Base-by-base conservation (phyloP, 2,797 vertebrate species). In the Pyrocephalus nanus region DNA sequence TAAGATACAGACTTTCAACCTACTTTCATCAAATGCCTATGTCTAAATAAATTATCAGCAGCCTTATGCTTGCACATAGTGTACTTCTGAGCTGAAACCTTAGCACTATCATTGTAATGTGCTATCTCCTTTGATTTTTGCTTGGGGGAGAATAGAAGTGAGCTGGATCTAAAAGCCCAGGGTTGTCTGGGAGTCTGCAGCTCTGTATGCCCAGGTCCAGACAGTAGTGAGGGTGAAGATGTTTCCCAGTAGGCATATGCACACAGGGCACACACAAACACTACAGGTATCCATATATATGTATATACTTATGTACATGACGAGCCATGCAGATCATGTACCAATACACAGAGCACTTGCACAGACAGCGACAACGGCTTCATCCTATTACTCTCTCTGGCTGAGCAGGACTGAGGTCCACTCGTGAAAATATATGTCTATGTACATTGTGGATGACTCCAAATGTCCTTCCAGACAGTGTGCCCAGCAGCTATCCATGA, bases 121-220 rank as follows among this genome's bases (percentile, higher is more conserved):
- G 30, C 67, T 22, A 27, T 66, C 36, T 50, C 9, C 34, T 76
- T 83, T 53, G n/a, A 1, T 12, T 80, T 84, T 84, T 43, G 2
- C 65, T 71, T 1, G 1, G n/a, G 11, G 22, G 22, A 58, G 50
- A 58, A 27, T 57, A 34, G 4, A 65, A 65, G 20, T 73, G 54
- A 74, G 17, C 43, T 66, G 50, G 4, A 42, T 74, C 53, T 84
- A 43, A 80, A 86, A 70, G 32, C 29, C 42, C 25, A 16, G 42
- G 42, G 42, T 42, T 42, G 42, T 42, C 42, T 42, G 42, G 42
- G 15, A 42, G 42, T 42, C 36, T 75, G 36, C 76, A 88, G 34
- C 48, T 81, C 53, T 0, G 0, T 61, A 0, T 23, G 8, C 6
- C 27, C 12, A 57, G 19, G 17, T 79, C 20, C n/a, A 58, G 22